Percentiles rank a stretch among this genome's conserved stretches.
phyloP scores from a whole-genome alignment of 2,113 vertebrate species.

The Natator depressus region DNA sequence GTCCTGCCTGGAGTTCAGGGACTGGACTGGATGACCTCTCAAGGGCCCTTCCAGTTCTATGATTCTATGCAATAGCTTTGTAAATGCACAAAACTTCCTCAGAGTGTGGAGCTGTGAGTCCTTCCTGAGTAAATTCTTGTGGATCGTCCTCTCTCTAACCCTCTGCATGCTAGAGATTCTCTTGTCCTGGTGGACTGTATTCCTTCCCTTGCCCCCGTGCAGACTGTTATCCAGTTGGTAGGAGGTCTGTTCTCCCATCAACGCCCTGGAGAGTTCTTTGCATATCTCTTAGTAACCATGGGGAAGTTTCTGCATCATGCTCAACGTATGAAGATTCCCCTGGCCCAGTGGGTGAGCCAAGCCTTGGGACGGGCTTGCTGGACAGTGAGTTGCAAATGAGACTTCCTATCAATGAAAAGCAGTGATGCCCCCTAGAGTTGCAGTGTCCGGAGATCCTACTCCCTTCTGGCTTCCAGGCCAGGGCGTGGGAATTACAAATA shows the following conservation, averaged over 20 bases:
- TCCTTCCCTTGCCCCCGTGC: neutral
- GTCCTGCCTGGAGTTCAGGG: neutral
- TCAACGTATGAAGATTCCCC: rapidly evolving
- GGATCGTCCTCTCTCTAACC: neutral
- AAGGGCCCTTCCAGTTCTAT: neutral
- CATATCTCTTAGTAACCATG: rapidly evolving
- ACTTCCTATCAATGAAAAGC: neutral
- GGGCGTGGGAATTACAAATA: rapidly evolving
- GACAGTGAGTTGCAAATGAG: neutral
- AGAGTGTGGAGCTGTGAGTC: neutral
- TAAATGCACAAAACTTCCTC: conserved; percentile 48
- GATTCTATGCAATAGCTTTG: conserved; percentile 44
- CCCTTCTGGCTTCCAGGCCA: no score
- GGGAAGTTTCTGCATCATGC: neutral
- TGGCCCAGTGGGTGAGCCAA: rapidly evolving
- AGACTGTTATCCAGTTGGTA: rapidly evolving
- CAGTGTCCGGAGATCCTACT: neutral
- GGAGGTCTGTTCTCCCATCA: neutral
- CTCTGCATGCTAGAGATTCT: rapidly evolving
- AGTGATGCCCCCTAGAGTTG: neutral
- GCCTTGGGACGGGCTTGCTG: neutral
- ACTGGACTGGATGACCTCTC: neutral
- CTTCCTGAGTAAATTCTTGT: neutral
- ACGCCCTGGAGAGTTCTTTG: rapidly evolving
- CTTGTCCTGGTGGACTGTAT: neutral